phyloP scores from a whole-genome alignment of 2,888 invertebrate genomes.

The Tortricodes alternella region DNA sequence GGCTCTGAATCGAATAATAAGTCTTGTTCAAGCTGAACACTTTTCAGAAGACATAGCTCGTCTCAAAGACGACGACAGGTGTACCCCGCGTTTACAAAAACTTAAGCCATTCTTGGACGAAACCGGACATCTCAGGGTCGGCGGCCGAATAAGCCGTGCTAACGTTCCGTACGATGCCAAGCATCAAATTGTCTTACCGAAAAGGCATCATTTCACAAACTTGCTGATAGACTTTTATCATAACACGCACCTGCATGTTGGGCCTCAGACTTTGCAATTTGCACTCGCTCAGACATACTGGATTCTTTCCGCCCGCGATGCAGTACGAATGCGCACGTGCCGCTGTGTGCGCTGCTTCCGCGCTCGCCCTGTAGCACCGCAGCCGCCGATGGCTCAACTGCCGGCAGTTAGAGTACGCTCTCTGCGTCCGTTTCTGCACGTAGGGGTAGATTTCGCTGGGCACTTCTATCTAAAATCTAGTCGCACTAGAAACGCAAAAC shows the following conservation, averaged over 20 bases:
- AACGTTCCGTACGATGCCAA: slow-evolving; percentile 1
- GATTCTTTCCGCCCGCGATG: background rate
- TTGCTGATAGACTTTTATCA: background rate
- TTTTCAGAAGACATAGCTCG: background rate
- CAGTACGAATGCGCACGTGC: background rate
- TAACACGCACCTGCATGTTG: background rate
- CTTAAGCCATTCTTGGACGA: background rate
- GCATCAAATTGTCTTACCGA: slow-evolving; percentile 4
- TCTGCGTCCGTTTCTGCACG: background rate
- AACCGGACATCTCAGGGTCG: background rate
- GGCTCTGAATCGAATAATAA: background rate
- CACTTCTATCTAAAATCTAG: background rate
- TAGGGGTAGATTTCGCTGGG: background rate
- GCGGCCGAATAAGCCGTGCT: background rate
- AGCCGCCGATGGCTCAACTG: background rate
- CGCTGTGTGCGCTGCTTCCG: slow-evolving; percentile 12
- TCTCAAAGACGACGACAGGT: background rate
- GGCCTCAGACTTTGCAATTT: background rate
- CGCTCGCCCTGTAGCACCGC: background rate
- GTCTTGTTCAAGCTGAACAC: background rate
- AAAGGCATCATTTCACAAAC: background rate
- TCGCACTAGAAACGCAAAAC: background rate
- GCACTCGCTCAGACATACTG: background rate
- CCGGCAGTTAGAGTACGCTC: background rate
- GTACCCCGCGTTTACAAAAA: background rate